Percentiles rank a stretch among this genome's conserved stretches.
phyloP scores from a whole-genome alignment of 2,888 invertebrate species.

The Netelia fuscicornis region DNA sequence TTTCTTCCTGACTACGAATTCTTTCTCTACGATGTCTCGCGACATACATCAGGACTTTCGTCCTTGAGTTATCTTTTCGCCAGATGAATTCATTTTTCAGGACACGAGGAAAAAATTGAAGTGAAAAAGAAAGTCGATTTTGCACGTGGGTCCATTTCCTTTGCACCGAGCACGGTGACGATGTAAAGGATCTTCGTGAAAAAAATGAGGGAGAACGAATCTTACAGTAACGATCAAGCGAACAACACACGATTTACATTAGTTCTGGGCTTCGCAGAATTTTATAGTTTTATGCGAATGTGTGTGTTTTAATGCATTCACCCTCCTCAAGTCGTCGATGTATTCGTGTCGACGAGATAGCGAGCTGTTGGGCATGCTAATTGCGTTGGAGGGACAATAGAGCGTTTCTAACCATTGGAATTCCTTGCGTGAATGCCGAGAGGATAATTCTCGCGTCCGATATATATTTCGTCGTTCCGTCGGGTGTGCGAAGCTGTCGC shows the following conservation, averaged over 20 bases:
- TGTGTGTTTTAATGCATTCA: conserved; percentile 38
- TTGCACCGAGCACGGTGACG: conserved; percentile 36
- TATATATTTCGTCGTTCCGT: conserved; percentile 26
- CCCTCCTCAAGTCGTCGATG: conserved; percentile 29
- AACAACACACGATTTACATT: not conserved
- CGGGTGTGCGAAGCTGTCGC: not conserved
- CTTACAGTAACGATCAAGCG: conserved; percentile 28
- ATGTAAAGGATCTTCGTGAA: conserved; percentile 23
- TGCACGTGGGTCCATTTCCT: conserved; percentile 3
- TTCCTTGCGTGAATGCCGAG: conserved; percentile 48
- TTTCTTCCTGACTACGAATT: too few species aligned
- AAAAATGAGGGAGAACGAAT: conserved; percentile 11
- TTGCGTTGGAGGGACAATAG: conserved; percentile 59
- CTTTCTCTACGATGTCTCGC: not conserved
- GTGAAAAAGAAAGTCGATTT: not conserved
- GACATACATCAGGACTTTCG: not conserved
- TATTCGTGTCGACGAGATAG: conserved; percentile 19
- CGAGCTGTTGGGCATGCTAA: conserved; percentile 62
- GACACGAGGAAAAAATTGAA: conserved; percentile 7
- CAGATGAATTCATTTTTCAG: conserved; percentile 54
- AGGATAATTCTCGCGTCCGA: conserved; percentile 43
- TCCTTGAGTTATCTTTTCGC: not conserved
- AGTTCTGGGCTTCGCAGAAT: conserved; percentile 8
- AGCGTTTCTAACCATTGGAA: conserved; percentile 45
- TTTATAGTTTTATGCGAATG: not conserved